phyloP scores from a whole-genome alignment of 2,888 invertebrate species.

The Ditula angustiorana region DNA sequence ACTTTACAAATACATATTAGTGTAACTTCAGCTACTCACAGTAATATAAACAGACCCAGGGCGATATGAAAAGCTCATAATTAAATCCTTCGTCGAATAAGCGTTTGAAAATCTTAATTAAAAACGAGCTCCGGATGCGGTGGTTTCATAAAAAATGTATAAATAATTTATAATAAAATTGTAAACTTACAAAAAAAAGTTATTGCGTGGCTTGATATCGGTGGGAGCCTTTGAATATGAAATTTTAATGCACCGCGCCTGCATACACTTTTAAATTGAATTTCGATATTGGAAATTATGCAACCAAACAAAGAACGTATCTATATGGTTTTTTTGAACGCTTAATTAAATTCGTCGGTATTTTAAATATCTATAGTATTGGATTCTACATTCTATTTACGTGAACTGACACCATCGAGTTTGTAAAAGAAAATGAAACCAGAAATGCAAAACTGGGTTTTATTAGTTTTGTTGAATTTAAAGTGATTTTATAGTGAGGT shows the following conservation, averaged over 20 bases:
- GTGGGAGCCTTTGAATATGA: constrained; percentile 42
- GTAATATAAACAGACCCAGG: not conserved
- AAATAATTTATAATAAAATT: constrained; percentile 19
- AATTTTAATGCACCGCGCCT: constrained; percentile 47
- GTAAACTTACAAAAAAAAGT: constrained; percentile 20
- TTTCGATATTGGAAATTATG: constrained; percentile 31
- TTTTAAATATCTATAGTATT: not conserved
- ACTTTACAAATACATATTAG: not conserved
- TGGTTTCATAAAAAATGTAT: constrained; percentile 11
- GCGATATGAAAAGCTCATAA: constrained; percentile 29
- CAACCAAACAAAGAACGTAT: constrained; percentile 12
- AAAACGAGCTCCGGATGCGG: constrained; percentile 38
- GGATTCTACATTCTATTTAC: not conserved
- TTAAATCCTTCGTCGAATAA: constrained; percentile 52
- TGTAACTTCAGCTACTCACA: not conserved
- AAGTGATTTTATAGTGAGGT: too few relatives aligned
- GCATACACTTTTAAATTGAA: constrained; percentile 45
- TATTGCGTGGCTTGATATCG: constrained; percentile 8
- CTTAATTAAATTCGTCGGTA: constrained; percentile 3
- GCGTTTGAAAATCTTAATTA: constrained; percentile 50
- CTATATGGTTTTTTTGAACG: constrained; percentile 10
- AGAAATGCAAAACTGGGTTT: too few relatives aligned
- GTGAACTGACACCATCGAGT: not conserved
- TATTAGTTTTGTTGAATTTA: too few relatives aligned
- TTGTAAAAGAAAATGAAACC: not conserved